phyloP scores from a whole-genome alignment of 2,888 invertebrate genomes.

The Nemotelus nigrinus region DNA sequence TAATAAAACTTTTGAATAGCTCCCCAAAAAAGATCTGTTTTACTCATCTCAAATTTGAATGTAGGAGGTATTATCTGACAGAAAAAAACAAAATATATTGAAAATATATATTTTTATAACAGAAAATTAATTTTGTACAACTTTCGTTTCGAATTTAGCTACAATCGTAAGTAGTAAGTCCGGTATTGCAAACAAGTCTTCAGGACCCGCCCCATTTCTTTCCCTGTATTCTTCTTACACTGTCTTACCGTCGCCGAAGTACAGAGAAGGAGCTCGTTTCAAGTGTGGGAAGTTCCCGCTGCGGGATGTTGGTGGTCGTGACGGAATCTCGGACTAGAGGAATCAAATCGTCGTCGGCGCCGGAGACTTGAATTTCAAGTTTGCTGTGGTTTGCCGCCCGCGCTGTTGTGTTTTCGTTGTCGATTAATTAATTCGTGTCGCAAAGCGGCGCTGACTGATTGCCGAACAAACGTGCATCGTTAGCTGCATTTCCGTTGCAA shows the following conservation, averaged over 20 bases:
- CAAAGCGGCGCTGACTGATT: slow-evolving; percentile 32
- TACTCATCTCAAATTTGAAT: too few relatives aligned
- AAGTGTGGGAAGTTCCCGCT: slow-evolving; percentile 33
- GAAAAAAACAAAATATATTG: too few relatives aligned
- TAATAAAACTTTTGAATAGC: too few relatives aligned
- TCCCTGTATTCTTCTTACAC: background rate
- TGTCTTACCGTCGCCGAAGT: background rate
- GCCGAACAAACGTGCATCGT: background rate
- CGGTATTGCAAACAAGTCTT: background rate
- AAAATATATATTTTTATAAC: too few relatives aligned
- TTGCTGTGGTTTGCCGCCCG: slow-evolving; percentile 50
- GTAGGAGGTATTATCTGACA: too few relatives aligned
- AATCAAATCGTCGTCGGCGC: background rate
- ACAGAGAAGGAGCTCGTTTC: slow-evolving; percentile 8
- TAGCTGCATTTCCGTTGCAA: slow-evolving; percentile 27
- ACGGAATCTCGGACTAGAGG: slow-evolving; percentile 3
- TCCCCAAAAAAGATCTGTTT: too few relatives aligned
- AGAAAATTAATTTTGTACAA: background rate
- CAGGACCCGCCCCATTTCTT: background rate
- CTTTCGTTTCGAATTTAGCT: background rate
- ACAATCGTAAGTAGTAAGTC: background rate
- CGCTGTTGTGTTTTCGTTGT: slow-evolving; percentile 21
- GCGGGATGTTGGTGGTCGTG: slow-evolving; percentile 9
- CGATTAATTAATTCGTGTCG: slow-evolving; percentile 32
- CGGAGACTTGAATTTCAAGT: slow-evolving; percentile 46